phyloP scores from a whole-genome alignment of 1,140 invertebrate species.

The Hydropsyche tenuis region DNA sequence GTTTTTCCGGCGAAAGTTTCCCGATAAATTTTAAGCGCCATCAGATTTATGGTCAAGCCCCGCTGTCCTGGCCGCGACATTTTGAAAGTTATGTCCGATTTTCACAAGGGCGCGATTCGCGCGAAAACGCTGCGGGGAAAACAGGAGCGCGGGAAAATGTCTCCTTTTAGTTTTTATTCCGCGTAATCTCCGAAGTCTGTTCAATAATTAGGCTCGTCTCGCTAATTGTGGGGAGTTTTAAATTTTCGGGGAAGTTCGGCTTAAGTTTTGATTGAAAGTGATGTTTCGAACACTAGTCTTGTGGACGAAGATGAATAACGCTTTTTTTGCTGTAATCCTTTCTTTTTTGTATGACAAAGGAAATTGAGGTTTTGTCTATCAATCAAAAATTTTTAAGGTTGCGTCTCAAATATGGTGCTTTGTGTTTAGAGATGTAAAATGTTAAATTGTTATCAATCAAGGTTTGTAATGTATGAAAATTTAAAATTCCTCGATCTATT shows the following conservation, averaged over 20 bases:
- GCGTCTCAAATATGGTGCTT: no score
- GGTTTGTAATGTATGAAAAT: no score
- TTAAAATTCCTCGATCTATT: no score
- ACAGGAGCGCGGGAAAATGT: not conserved
- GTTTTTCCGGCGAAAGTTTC: slow-evolving; percentile 2
- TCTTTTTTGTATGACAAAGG: no score
- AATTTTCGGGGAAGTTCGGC: not conserved
- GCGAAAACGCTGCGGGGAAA: no score
- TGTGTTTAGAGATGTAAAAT: no score
- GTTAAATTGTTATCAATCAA: no score
- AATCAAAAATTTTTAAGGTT: no score
- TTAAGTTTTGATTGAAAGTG: slow-evolving; percentile 17
- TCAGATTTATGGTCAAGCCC: slow-evolving; percentile 29
- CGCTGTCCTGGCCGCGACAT: slow-evolving; percentile 15
- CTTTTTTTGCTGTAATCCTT: not conserved
- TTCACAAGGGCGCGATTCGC: not conserved
- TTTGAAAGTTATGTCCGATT: slow-evolving; percentile 12
- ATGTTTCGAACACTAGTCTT: not conserved
- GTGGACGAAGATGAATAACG: slow-evolving; percentile 8
- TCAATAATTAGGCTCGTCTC: no score
- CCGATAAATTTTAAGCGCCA: slow-evolving; percentile 31
- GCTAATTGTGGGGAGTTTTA: not conserved
- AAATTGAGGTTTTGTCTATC: no score
- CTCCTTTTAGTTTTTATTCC: not conserved
- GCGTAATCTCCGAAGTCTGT: no score